These are phyloP conservation scores for Ditula angustiorana DNA, from an alignment of 2,888 invertebrate species.

Conservation along the genomic window DNA sequence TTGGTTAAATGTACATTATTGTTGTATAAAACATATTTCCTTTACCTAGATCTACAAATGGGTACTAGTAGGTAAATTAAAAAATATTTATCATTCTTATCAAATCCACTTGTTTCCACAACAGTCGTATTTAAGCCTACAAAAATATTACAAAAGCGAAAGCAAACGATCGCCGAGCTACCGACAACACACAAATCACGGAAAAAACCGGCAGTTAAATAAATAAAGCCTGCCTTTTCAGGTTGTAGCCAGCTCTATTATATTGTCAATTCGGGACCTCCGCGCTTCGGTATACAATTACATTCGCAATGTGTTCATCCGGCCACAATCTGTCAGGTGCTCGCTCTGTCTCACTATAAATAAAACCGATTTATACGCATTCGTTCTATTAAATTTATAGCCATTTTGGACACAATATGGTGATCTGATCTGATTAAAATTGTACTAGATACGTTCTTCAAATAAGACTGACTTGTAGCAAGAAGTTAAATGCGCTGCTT, in stretches of 20 bases:
- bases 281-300: constrained; percentile 71
- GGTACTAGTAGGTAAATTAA: no score
- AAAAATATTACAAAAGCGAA: neutral
- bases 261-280: constrained; percentile 77
- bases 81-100: no score
- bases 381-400: constrained; percentile 73
- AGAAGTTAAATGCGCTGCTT: no score
- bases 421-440: neutral
- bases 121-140: neutral
- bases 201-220: constrained; percentile 33
- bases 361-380: constrained; percentile 73
- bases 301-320: constrained; percentile 77
- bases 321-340: constrained; percentile 74
- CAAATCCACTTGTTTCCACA: neutral
- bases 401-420: constrained; percentile 65
- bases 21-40: no score
- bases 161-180: constrained; percentile 2
- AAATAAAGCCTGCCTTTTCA: constrained; percentile 44
- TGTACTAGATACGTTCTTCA: constrained; percentile 8
- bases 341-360: constrained; percentile 66
- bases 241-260: constrained; percentile 63
- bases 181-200: neutral
- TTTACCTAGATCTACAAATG: no score
- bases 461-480: no score
- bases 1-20: no score